Base-by-base conservation (phyloP, 2,113 vertebrate species). In the Athene noctua region DNA sequence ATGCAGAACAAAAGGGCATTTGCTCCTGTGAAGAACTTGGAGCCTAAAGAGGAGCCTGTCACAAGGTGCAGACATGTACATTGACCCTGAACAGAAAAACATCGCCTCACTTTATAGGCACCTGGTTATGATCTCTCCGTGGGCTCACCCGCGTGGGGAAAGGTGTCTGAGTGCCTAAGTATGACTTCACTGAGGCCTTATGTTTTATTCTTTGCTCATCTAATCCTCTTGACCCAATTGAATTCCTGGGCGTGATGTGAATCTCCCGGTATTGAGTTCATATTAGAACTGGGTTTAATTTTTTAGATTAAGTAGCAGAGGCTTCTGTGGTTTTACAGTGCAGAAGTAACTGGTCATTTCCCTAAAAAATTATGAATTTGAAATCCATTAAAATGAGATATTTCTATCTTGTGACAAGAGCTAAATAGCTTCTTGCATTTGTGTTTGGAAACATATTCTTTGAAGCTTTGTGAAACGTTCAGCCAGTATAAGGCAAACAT, bases 391-490 rank as follows among this genome's bases (percentile, higher is more conserved):
- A 95, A 95, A 86, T 8, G 63, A 94, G 91, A 73, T 91, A 75
- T 81, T 95, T 95, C 86, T 96, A 94, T 79, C 95, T 51, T 92
- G 71, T 70, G 91, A 95, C 96, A 94, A 85, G 94, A 92, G 84
- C 92, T 91, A 97, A 94, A 95, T 92, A 77, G 92, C 93, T 91
- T 88, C 91, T 96, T 97, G 96, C 89, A 38, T 93, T 94, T 94
- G 89, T 94, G 96, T 97, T 97, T 97, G 92, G 92, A 97, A 95
- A 95, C 92, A 51, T 80, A 47, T 40, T 94, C 96, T 97, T 97
- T 96, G 96, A 96, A 97, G 86, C 94, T 91, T 90, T 47, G 92
- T 77, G 91, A 91, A 90, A 36, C 46, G 1, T 88, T 88, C 92
- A 81, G 92, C 84, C 97, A 95, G 84, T 22, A 23, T 72, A 96